These are phyloP conservation scores for Sebastes cheni DNA, from an alignment of 2,797 vertebrate genomes.

Conservation along the genomic window DNA sequence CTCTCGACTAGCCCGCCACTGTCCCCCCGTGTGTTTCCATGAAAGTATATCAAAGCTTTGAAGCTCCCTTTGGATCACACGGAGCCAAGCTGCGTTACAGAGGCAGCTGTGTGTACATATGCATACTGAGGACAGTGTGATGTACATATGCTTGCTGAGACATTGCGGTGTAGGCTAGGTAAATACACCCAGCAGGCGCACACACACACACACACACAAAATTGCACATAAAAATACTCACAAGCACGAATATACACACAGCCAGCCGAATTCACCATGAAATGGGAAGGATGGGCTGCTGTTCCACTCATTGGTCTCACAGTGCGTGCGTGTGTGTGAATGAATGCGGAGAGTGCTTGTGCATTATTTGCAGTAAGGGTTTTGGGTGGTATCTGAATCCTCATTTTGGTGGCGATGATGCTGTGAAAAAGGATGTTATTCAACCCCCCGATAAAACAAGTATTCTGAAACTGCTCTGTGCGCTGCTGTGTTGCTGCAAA, in stretches of 20 bases:
- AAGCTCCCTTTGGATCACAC: conserved; percentile 50
- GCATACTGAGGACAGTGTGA: conserved; percentile 59
- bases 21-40: conserved; percentile 25
- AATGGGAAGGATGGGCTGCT: conserved; percentile 64
- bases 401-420: background rate
- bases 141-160: conserved; percentile 65
- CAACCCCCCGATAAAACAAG: background rate
- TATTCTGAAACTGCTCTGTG: background rate
- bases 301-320: conserved; percentile 54
- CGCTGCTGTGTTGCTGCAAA: background rate
- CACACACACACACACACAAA: conserved; percentile 18
- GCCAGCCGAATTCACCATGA: conserved; percentile 53
- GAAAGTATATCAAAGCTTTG: conserved; percentile 56
- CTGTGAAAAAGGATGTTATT: conserved; percentile 6
- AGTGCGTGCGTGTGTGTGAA: conserved; percentile 27
- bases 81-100: conserved; percentile 38
- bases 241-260: conserved; percentile 30
- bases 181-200: conserved; percentile 66
- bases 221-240: conserved; percentile 35
- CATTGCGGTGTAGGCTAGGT: conserved; percentile 39
- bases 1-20: conserved; percentile 27
- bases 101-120: conserved; percentile 68
- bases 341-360: background rate
- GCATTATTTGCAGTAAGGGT: conserved; percentile 5
- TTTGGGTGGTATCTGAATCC: background rate